Percentiles rank a stretch among this genome's conserved stretches.
phyloP scores from a whole-genome alignment of 2,888 invertebrate genomes.

The Euplexia lucipara region DNA sequence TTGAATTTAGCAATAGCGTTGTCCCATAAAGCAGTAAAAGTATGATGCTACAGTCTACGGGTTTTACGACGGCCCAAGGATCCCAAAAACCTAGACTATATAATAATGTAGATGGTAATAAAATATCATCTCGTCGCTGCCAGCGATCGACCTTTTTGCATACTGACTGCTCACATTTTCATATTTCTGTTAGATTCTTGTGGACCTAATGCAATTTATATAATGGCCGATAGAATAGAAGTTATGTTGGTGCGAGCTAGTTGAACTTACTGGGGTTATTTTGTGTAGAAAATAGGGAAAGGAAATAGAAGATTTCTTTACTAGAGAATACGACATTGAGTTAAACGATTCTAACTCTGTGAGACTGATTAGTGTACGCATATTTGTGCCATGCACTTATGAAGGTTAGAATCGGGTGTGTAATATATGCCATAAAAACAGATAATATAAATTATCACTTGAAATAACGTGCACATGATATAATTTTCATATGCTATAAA shows the following conservation, averaged over 20 bases:
- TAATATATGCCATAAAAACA: too few species aligned
- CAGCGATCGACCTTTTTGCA: slow-evolving; percentile 60
- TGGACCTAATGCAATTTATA: slow-evolving; percentile 59
- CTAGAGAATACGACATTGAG: too few species aligned
- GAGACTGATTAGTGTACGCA: too few species aligned
- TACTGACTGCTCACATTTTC: slow-evolving; percentile 60
- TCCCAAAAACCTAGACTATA: slow-evolving; percentile 39
- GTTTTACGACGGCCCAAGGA: slow-evolving; percentile 4
- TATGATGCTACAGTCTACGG: neutral
- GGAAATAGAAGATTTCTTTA: slow-evolving; percentile 4
- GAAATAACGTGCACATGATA: too few species aligned
- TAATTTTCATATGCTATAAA: too few species aligned
- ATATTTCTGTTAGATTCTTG: slow-evolving; percentile 57
- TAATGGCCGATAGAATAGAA: slow-evolving; percentile 49
- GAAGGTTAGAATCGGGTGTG: too few species aligned
- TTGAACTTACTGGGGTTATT: slow-evolving; percentile 3
- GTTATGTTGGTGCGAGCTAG: slow-evolving; percentile 21
- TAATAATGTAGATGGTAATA: slow-evolving; percentile 54
- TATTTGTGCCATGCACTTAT: too few species aligned
- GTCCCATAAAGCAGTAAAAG: too few species aligned
- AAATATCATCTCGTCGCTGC: slow-evolving; percentile 56
- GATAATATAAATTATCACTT: too few species aligned
- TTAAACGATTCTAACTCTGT: too few species aligned
- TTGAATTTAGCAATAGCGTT: too few species aligned
- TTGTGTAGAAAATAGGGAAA: slow-evolving; percentile 6